Percentiles rank a stretch among this genome's conserved stretches.
phyloP scores from a whole-genome alignment of 2,113 vertebrate genomes.

The Cyanoderma ruficeps region DNA sequence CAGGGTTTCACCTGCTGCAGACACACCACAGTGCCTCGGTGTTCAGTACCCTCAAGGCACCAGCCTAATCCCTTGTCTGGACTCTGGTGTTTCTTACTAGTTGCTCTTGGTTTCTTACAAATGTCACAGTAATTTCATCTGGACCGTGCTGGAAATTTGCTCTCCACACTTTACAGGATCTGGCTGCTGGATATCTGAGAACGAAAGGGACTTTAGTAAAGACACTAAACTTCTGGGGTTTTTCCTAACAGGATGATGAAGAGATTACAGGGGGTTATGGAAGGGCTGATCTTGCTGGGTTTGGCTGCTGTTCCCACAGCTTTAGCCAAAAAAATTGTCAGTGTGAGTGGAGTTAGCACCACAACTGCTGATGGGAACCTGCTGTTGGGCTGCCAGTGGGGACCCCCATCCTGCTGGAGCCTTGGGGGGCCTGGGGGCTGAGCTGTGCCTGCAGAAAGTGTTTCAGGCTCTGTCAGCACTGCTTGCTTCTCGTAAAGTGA shows the following conservation, averaged over 20 bases:
- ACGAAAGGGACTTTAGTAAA: neutral
- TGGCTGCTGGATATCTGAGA: neutral
- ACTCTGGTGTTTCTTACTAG: neutral
- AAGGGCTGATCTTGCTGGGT: slow-evolving; percentile 11
- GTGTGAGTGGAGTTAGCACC: neutral
- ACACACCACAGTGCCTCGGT: neutral
- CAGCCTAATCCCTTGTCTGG: slow-evolving; percentile 16
- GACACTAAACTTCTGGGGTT: neutral
- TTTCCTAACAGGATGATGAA: slow-evolving; percentile 43
- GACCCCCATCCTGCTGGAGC: neutral
- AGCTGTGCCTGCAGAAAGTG: accelerated
- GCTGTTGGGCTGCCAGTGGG: neutral
- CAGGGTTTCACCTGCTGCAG: slow-evolving; percentile 23
- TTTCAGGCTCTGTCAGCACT: neutral
- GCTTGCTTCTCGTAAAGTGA: accelerated
- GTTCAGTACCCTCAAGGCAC: neutral
- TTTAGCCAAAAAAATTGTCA: slow-evolving; percentile 2
- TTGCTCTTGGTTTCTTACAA: slow-evolving; percentile 8
- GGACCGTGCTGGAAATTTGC: slow-evolving; percentile 1
- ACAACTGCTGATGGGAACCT: neutral
- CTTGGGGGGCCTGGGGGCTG: neutral
- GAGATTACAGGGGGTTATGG: slow-evolving; percentile 48
- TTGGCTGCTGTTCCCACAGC: slow-evolving; percentile 40
- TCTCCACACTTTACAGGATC: slow-evolving; percentile 29
- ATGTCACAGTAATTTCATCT: slow-evolving; percentile 17